phyloP scores from a whole-genome alignment of 2,888 invertebrate species.

The Drosophila hawaiiensis region DNA sequence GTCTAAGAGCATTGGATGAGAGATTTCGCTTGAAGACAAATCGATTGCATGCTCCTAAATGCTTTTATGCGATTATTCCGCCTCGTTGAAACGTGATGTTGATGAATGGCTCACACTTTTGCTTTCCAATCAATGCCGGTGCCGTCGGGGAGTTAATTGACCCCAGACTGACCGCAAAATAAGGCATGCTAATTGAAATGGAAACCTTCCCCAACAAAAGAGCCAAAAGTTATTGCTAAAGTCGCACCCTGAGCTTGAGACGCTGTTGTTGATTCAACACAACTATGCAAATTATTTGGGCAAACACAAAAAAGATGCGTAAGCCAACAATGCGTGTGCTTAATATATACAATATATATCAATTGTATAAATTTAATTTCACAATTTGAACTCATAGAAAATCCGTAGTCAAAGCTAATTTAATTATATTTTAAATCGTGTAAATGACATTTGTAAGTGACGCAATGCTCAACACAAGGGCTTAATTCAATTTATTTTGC shows the following conservation, averaged over 20 bases:
- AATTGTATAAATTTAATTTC: constrained; percentile 26
- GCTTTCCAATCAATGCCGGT: constrained; percentile 65
- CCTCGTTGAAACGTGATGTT: constrained; percentile 40
- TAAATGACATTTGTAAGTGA: constrained; percentile 61
- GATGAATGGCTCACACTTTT: constrained; percentile 69
- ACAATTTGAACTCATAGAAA: constrained; percentile 23
- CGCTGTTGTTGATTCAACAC: constrained; percentile 20
- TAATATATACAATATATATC: background rate
- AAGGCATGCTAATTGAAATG: constrained; percentile 67
- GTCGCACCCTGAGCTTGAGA: constrained; percentile 17
- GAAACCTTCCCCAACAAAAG: constrained; percentile 47
- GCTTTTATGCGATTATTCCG: constrained; percentile 17
- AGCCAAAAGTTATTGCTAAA: constrained; percentile 29
- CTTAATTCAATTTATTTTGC: constrained; percentile 33
- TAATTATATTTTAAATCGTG: constrained; percentile 28
- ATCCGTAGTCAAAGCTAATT: constrained; percentile 11
- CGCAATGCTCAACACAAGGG: constrained; percentile 45
- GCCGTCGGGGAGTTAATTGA: constrained; percentile 61
- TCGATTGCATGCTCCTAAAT: constrained; percentile 30
- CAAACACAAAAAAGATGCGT: constrained; percentile 46
- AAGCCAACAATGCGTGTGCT: constrained; percentile 39
- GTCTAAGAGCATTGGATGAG: background rate
- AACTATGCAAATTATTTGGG: constrained; percentile 41
- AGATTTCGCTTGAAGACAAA: constrained; percentile 26
- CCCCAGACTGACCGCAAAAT: constrained; percentile 65